These are phyloP conservation scores for Poecile atricapillus DNA, from an alignment of 2,113 vertebrate genomes.

Conservation along the genomic window DNA sequence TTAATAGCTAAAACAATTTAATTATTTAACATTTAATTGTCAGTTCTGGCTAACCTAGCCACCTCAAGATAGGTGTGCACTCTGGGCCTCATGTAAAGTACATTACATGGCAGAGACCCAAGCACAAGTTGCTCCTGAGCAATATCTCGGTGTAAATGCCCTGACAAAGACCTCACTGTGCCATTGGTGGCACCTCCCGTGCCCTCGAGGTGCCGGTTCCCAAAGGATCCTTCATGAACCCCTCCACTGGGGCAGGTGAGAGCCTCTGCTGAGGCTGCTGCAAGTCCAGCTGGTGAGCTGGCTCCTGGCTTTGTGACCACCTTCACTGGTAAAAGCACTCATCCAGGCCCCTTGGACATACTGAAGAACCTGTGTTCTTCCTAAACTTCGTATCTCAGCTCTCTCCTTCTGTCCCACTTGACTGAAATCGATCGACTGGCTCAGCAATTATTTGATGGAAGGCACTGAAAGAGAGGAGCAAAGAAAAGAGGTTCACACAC, in stretches of 20 bases:
- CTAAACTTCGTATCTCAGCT: background rate
- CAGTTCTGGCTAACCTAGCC: slow-evolving; percentile 65
- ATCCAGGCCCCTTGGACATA: background rate
- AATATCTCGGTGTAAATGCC: background rate
- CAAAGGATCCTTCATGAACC: background rate
- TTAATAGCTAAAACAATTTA: slow-evolving; percentile 75
- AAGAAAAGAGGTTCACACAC: background rate
- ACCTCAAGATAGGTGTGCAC: slow-evolving; percentile 32
- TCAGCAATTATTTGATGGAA: background rate
- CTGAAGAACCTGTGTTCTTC: background rate
- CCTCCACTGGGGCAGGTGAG: background rate
- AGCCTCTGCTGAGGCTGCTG: background rate
- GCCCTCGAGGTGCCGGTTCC: background rate
- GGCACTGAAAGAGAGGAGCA: background rate
- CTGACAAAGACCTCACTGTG: background rate
- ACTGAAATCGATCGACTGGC: background rate
- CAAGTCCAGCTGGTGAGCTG: background rate
- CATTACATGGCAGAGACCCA: background rate
- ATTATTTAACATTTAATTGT: slow-evolving; percentile 74
- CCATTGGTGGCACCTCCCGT: background rate
- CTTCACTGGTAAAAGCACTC: background rate
- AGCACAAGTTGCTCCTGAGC: background rate
- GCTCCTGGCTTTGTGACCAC: background rate
- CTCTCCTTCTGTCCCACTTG: background rate
- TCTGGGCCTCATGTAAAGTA: background rate